Percentiles rank a stretch among this genome's conserved stretches.
Evolutionary conservation across 2,113 vertebrate species (phyloP).

Genomic region (Cavia aperea): DNA sequence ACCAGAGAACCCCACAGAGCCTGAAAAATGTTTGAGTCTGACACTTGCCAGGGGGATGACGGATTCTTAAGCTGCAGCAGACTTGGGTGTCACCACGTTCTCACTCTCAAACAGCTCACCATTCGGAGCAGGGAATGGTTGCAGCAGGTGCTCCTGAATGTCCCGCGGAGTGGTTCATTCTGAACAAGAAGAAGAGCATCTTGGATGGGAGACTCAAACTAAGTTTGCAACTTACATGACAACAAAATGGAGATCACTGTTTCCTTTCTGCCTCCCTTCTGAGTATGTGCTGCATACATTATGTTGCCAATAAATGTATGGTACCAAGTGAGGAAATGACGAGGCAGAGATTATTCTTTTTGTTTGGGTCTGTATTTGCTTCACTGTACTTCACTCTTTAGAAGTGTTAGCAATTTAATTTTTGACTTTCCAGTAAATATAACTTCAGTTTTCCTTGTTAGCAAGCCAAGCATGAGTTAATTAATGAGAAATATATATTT

Average conservation of each 20-base stretch:
- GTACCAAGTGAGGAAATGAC: neutral
- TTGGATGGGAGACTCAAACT: neutral
- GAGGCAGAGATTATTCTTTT: neutral
- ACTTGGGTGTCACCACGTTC: neutral
- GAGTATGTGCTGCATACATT: neutral
- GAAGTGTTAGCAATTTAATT: neutral
- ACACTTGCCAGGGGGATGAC: neutral
- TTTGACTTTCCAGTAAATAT: neutral
- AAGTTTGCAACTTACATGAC: neutral
- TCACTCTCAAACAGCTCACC: neutral
- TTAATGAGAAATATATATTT: neutral
- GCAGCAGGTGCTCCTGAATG: neutral
- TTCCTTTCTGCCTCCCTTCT: neutral
- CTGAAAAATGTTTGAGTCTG: neutral
- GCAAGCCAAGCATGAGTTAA: neutral
- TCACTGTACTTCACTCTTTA: neutral
- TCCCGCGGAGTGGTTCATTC: neutral
- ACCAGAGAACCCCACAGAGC: fast-evolving
- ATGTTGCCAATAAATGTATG: neutral
- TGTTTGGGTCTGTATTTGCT: neutral
- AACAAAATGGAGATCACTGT: neutral
- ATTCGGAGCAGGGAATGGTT: neutral
- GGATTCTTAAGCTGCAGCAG: neutral
- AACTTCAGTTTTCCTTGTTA: neutral
- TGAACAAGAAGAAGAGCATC: neutral